Base-by-base conservation (phyloP, 1,140 invertebrate genomes). In the Aphelinus certus region DNA sequence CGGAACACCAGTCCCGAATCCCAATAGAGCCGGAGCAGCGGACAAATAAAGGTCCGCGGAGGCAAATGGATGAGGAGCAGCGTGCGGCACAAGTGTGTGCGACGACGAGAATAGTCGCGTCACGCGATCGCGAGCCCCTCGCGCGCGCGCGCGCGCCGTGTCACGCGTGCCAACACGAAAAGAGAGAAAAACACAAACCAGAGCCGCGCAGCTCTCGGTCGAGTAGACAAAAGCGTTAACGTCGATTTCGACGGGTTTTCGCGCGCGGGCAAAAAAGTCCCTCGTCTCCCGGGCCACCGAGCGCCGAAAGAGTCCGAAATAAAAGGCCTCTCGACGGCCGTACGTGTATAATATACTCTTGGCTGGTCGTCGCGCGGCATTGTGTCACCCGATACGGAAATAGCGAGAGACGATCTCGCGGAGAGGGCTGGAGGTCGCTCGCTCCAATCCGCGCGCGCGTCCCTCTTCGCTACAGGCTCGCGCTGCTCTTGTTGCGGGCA, bases 211-310 rank as follows among this genome's bases (percentile, higher is more conserved):
- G 67, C 51, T 55, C 47, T 66, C 60, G 51, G 58, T 71, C 55
- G 63, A 74, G 76, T 60, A 49, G 77, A 79, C 79, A 77, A 75
- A 71, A 71, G 79, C 71, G 77, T 78, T 78, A 78, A 79, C 74
- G 73, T 78, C 72, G 75, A 79, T 79, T 78, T 61, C 66, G 57
- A 58, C 43, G 69, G 56, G 56, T 65, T 66, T 72, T 76, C 67
- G 64, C 51, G 26, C 26, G 26, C 26, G 69, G 51, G 68, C 56
- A 67, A 66, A 76, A 62, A 63, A 68, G 42, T 58, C 51, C 49
- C 47, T 65, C 63, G 10, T 9, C 56, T 7, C 2, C 0, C 7
- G 56, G 4, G 42, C 6, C 47, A 69, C 58, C 55, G 10, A 56
- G n/a, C 10, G 10, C 6, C 55, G 9, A 9, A 3, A 57, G 55